These are phyloP conservation scores for Platorchestia sp. DNA, from an alignment of 1,140 invertebrate species.

Conservation along the genomic window DNA sequence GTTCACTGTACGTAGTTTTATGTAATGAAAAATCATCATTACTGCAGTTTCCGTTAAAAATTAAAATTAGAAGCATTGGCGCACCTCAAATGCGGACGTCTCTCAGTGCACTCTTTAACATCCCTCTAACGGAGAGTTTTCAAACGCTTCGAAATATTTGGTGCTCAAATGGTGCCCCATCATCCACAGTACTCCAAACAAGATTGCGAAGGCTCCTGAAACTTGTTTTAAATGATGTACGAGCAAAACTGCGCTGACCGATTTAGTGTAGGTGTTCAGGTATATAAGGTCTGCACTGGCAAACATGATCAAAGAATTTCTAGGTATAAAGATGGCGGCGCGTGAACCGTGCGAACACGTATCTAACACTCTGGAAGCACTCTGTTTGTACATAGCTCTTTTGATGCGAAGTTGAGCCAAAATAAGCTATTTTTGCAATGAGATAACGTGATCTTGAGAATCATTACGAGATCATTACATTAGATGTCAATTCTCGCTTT, in stretches of 20 bases:
- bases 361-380: too few relatives aligned
- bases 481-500: neutral
- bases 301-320: neutral
- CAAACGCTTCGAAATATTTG: neutral
- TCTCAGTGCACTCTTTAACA: too few relatives aligned
- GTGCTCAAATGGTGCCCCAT: neutral
- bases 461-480: neutral
- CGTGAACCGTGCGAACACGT: neutral
- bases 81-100: too few relatives aligned
- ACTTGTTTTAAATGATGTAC: neutral
- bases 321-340: neutral
- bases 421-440: neutral
- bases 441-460: too few relatives aligned
- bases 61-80: too few relatives aligned
- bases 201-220: neutral
- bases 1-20: too few relatives aligned
- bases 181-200: neutral
- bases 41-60: too few relatives aligned
- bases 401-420: too few relatives aligned
- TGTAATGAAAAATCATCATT: too few relatives aligned
- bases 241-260: neutral
- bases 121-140: too few relatives aligned
- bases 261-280: neutral
- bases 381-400: too few relatives aligned
- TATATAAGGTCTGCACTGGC: neutral